A percentile compares a stretch with the other conserved stretches of the same genome.
These are phyloP conservation scores for Hydrocynus forskahlii DNA, from an alignment of 2,797 vertebrate genomes.

Conservation along the genomic window DNA sequence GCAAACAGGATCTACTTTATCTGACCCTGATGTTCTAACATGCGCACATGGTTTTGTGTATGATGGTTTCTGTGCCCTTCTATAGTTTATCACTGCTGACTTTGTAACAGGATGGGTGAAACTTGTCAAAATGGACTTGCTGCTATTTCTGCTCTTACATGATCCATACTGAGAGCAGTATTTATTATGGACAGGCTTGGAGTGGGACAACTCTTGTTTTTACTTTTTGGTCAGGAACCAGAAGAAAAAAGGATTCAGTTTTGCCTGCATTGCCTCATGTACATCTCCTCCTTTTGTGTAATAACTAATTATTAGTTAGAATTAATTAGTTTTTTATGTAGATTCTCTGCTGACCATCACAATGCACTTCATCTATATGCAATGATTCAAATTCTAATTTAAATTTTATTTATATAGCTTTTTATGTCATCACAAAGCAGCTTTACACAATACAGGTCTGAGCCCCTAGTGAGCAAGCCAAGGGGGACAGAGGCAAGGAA, in stretches of 20 bases:
- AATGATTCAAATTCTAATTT: slow-evolving; percentile 23
- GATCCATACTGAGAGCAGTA: slow-evolving; percentile 4
- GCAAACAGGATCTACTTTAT: not conserved
- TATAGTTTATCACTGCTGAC: not conserved
- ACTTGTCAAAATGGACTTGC: slow-evolving; percentile 32
- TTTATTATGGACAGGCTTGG: not conserved
- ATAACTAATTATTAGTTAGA: not conserved
- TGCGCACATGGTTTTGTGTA: not conserved
- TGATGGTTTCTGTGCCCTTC: not conserved
- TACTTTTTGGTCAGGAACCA: not conserved
- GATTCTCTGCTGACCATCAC: slow-evolving; percentile 66
- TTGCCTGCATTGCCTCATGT: not conserved
- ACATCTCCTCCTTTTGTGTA: slow-evolving; percentile 16
- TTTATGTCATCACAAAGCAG: not conserved
- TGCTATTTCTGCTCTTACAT: slow-evolving; percentile 23
- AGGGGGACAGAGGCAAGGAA: no score
- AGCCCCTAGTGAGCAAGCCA: no score
- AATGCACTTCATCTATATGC: slow-evolving; percentile 77
- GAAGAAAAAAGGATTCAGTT: slow-evolving; percentile 1
- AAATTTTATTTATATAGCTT: slow-evolving; percentile 25
- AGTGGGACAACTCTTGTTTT: not conserved
- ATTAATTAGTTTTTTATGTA: slow-evolving; percentile 49
- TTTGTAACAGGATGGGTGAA: slow-evolving; percentile 11
- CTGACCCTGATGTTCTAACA: not conserved
- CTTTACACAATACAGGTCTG: no score